Percentiles rank a stretch among this genome's conserved stretches.
These are phyloP conservation scores for Deilephila elpenor DNA, from an alignment of 2,888 invertebrate species.

Conservation along the genomic window DNA sequence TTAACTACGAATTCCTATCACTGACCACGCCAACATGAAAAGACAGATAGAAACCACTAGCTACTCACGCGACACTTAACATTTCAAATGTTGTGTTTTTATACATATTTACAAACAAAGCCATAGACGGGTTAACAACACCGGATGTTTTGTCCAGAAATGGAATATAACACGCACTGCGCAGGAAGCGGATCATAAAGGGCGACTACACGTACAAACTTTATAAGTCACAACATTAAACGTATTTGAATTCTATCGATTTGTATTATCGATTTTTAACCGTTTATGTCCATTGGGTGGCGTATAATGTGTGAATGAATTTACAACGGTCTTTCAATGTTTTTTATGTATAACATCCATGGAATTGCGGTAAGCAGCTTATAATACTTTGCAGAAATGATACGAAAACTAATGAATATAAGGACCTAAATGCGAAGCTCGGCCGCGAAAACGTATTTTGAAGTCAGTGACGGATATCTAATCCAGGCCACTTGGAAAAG, in stretches of 20 bases:
- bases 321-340: background rate
- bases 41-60: background rate
- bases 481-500: no score
- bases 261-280: background rate
- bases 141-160: constrained; percentile 59
- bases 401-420: no score
- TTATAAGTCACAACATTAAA: constrained; percentile 25
- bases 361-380: background rate
- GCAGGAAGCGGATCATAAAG: constrained; percentile 35
- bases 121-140: constrained; percentile 65
- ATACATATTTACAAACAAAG: constrained; percentile 77
- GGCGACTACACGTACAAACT: constrained; percentile 24
- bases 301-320: constrained; percentile 20
- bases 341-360: background rate
- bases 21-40: background rate
- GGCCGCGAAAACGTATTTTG: no score
- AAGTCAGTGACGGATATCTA: no score
- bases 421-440: no score
- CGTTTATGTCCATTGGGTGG: constrained; percentile 4
- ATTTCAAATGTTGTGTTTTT: constrained; percentile 64
- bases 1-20: background rate
- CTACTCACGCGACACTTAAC: constrained; percentile 65
- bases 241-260: constrained; percentile 18
- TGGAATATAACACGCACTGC: constrained; percentile 34
- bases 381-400: no score